These are phyloP conservation scores for Athene cunicularia DNA, from an alignment of 2,113 vertebrate species.

Conservation along the genomic window DNA sequence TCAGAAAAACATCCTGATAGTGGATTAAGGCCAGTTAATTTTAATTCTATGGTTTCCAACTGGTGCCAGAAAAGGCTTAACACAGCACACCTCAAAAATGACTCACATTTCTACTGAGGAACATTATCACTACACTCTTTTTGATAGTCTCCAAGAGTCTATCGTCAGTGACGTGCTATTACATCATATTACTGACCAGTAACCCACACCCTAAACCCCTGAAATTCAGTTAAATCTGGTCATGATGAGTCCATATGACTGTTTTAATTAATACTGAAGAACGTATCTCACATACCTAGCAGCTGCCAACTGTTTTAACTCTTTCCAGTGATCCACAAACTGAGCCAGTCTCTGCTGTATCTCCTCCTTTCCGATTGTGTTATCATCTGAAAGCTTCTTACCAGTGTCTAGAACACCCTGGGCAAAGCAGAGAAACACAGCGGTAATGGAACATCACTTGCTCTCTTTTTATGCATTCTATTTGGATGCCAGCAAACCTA, in stretches of 20 bases:
- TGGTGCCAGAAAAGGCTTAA: background rate
- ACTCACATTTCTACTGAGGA: background rate
- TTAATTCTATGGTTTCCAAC: background rate
- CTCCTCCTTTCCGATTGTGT: constrained; percentile 97
- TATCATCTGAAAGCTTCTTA: constrained; percentile 95
- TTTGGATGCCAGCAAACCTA: background rate
- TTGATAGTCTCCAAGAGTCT: background rate
- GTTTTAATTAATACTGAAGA: background rate
- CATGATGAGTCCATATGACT: background rate
- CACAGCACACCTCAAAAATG: background rate
- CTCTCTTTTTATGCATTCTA: background rate
- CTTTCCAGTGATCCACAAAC: constrained; percentile 97
- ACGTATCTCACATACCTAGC: constrained; percentile 80
- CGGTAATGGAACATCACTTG: background rate
- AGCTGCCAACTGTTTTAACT: constrained; percentile 91
- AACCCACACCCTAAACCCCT: background rate
- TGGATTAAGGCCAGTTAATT: background rate
- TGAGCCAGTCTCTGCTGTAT: constrained; percentile 95
- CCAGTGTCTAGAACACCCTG: constrained; percentile 96
- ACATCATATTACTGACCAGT: background rate
- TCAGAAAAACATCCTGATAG: background rate
- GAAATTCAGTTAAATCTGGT: background rate
- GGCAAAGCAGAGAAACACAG: background rate
- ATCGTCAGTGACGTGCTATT: background rate
- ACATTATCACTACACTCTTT: background rate